phyloP scores from a whole-genome alignment of 2,888 invertebrate genomes.

The Leptogaster cylindrica region DNA sequence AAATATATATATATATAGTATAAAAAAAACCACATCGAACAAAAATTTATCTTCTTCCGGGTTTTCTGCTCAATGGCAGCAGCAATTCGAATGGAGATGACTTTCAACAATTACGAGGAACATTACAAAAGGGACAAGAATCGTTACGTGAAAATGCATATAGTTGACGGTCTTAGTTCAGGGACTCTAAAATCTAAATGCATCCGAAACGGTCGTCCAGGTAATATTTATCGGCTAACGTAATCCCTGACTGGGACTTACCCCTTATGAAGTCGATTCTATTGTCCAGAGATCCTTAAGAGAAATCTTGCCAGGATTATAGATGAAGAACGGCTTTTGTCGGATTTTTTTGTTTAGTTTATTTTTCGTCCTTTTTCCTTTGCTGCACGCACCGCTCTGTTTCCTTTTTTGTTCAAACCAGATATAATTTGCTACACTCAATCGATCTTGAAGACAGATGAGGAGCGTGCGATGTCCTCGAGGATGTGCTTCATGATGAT shows the following conservation, averaged over 20 bases:
- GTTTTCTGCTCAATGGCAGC: neutral
- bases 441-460: neutral
- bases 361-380: neutral
- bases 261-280: slow-evolving; percentile 22
- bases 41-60: neutral
- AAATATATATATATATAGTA: too few relatives aligned
- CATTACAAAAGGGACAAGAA: too few relatives aligned
- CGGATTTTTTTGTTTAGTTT: slow-evolving; percentile 8
- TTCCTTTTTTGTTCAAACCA: neutral
- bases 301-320: slow-evolving; percentile 28
- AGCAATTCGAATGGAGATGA: neutral
- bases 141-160: too few relatives aligned
- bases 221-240: slow-evolving; percentile 11
- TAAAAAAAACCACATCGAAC: too few relatives aligned
- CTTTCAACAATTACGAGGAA: slow-evolving; percentile 26
- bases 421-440: slow-evolving; percentile 33
- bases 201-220: slow-evolving; percentile 27
- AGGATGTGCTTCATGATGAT: slow-evolving; percentile 5
- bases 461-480: slow-evolving; percentile 8
- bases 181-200: too few relatives aligned
- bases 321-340: slow-evolving; percentile 13
- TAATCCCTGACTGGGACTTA: slow-evolving; percentile 19
- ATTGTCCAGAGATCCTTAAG: slow-evolving; percentile 11
- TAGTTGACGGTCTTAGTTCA: too few relatives aligned
- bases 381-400: neutral